These are phyloP conservation scores for Popillia japonica DNA, from an alignment of 1,140 invertebrate species.

Conservation along the genomic window DNA sequence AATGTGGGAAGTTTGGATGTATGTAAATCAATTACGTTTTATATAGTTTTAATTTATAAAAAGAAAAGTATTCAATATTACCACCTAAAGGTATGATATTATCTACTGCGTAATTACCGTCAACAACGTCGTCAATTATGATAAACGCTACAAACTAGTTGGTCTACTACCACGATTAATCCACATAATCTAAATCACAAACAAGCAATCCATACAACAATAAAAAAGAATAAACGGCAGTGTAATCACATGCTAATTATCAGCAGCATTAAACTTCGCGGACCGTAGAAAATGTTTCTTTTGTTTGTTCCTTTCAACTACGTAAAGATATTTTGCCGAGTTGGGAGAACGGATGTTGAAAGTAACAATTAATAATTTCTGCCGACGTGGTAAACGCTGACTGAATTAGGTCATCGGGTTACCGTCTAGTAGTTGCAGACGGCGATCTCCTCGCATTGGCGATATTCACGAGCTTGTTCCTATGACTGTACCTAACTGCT, in stretches of 20 bases:
- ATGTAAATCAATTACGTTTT: too few relatives aligned
- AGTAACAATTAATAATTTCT: constrained; percentile 19
- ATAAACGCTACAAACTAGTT: too few relatives aligned
- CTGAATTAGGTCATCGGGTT: constrained; percentile 4
- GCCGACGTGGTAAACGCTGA: constrained; percentile 7
- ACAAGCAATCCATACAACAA: too few relatives aligned
- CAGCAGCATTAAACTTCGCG: background rate
- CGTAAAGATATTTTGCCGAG: background rate
- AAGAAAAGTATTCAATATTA: too few relatives aligned
- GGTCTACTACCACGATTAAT: too few relatives aligned
- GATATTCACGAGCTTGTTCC: background rate
- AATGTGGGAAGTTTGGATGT: too few relatives aligned
- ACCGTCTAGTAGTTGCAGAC: background rate
- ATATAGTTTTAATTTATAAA: too few relatives aligned
- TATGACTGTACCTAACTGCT: background rate
- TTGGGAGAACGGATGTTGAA: background rate
- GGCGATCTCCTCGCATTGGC: background rate
- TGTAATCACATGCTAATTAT: background rate
- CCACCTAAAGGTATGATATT: too few relatives aligned
- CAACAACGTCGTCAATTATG: too few relatives aligned
- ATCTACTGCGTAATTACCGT: too few relatives aligned
- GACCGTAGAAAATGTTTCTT: background rate
- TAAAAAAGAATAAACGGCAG: background rate
- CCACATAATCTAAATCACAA: too few relatives aligned
- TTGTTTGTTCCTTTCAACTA: background rate